Conservation (phyloP, 2,113 vertebrate genomes). For the Aegithalos caudatus region DNA sequence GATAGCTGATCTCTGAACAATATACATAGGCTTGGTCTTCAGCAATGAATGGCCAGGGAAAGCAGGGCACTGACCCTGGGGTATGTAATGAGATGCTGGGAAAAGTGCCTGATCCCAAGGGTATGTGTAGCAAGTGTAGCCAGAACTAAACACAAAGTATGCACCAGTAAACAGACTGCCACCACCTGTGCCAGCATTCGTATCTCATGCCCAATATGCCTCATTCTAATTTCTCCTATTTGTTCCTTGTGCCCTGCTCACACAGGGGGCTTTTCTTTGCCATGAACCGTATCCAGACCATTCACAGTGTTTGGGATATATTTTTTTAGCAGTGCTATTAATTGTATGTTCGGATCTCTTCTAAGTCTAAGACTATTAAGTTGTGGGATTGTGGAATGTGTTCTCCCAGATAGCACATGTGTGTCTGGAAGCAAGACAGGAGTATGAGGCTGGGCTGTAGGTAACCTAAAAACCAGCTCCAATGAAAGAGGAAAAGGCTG, state of each 20-base stretch:
- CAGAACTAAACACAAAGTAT: background rate
- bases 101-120: background rate
- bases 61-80: background rate
- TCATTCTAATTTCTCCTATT: background rate
- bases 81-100: background rate
- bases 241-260: background rate
- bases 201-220: background rate
- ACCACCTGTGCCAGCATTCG: background rate
- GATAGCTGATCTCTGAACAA: background rate
- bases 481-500: background rate
- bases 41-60: background rate
- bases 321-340: background rate
- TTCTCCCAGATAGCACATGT: background rate
- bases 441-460: background rate
- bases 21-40: background rate
- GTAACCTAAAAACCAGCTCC: background rate
- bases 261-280: background rate
- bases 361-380: background rate
- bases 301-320: background rate
- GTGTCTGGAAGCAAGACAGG: background rate
- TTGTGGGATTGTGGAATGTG: background rate
- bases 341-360: background rate
- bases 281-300: background rate
- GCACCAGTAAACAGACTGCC: background rate
- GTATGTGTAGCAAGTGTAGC: background rate